Evolutionary conservation across 92 coral and sea anemone species (phyloP), one percentile per base, ranked within the genome.

Genomic region (Pocillopora meandrina): DNA sequence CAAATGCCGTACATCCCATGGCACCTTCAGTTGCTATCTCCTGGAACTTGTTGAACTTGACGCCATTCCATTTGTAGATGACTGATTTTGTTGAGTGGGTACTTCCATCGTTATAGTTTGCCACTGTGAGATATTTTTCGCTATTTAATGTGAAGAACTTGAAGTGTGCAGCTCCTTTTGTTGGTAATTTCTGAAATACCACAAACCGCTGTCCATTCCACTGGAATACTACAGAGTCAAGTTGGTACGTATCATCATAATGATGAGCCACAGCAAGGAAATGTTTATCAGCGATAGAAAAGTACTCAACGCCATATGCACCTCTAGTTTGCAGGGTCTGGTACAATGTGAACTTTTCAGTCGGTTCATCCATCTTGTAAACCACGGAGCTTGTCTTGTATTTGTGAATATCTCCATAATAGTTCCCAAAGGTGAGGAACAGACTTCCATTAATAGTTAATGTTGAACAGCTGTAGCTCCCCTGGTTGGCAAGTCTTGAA

Each of bases 401-500:
- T 9, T 20, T 12, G 3, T 17, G 12, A 57, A 13, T 75, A 57
- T 75, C 80, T 7, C 80, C 66, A 47, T 6, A 10, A 75, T 77
- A 21, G 52, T 86, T 86, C 65, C 87, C 86, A 17, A 86, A 19
- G 65, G 71, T 86, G 14, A 86, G 86, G 62, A 56, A 86, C 33
- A 86, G 76, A 16, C 19, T 33, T 18, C 86, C 90, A 16, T 86
- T 26, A 19, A 86, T 86, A 23, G 74, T 74, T 15, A 86, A 59
- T 78, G 63, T 34, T 55, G 73, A 42, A 83, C 90, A 15, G n/a
- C 90, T 31, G 19, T 35, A 16, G 81, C 86, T 63, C 90, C 90
- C 18, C 65, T 73, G 57, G 82, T 86, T 31, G 90, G 86, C 1
- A 86, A 65, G 72, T 86, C 90, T 65, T 86, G 90, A 36, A 86